These are phyloP conservation scores for Callosobruchus maculatus DNA, from an alignment of 2,888 invertebrate species.

Conservation along the genomic window DNA sequence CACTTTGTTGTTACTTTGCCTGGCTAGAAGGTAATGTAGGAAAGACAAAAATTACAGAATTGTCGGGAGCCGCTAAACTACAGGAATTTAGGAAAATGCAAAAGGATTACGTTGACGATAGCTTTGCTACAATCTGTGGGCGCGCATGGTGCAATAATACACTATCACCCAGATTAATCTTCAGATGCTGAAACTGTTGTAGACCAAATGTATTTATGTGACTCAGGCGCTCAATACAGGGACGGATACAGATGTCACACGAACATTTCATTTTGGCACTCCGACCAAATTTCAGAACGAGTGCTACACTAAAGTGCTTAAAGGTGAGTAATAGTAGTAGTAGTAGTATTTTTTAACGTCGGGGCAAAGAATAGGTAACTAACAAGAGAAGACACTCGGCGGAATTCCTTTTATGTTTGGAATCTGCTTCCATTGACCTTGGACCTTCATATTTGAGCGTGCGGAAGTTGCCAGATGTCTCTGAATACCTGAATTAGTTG, in stretches of 20 bases:
- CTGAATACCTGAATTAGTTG: no score
- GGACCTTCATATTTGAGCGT: no score
- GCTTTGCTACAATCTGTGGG: constrained; percentile 90
- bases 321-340: no score
- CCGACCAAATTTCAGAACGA: constrained; percentile 73
- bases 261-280: constrained; percentile 82
- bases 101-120: constrained; percentile 80
- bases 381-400: no score
- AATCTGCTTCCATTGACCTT: no score
- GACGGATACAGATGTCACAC: constrained; percentile 92
- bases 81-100: constrained; percentile 56
- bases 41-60: constrained; percentile 64
- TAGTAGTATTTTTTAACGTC: no score
- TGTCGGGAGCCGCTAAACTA: constrained; percentile 67
- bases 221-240: constrained; percentile 84
- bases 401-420: no score
- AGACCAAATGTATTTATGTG: constrained; percentile 82
- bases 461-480: no score
- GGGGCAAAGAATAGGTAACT: no score
- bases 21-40: constrained; percentile 78
- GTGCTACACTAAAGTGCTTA: constrained; percentile 86
- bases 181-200: constrained; percentile 67
- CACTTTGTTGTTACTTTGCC: constrained; percentile 75
- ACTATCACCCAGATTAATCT: constrained; percentile 75
- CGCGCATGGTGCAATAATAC: constrained; percentile 89